Conservation (phyloP, 2,113 vertebrate species). For the Solenodon paradoxus region DNA sequence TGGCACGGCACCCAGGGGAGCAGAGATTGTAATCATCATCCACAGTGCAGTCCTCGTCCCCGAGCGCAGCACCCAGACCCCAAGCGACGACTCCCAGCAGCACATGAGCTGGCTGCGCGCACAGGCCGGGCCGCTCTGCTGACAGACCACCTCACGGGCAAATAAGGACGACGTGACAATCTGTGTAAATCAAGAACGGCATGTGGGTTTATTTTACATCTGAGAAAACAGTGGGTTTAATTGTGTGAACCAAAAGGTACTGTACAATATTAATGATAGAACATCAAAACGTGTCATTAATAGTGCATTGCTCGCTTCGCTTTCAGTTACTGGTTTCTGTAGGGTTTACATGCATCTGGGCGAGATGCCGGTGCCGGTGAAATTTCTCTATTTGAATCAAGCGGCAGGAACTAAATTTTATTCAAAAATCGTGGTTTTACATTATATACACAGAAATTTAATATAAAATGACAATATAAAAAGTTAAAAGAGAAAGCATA, state of each 20-base stretch:
- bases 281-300: conserved; percentile 94
- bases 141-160: conserved; percentile 78
- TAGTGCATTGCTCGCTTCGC: conserved; percentile 91
- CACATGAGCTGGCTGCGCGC: conserved; percentile 57
- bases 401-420: conserved; percentile 94
- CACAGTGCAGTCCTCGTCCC: not conserved
- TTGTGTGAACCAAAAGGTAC: conserved; percentile 92
- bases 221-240: conserved; percentile 96
- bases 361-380: conserved; percentile 91
- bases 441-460: conserved; percentile 97
- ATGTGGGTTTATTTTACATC: conserved; percentile 99
- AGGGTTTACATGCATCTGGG: conserved; percentile 92
- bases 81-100: conserved; percentile 38
- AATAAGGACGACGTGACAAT: conserved; percentile 87
- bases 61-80: conserved; percentile 65
- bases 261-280: conserved; percentile 95
- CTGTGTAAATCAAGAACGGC: conserved; percentile 94
- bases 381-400: conserved; percentile 94
- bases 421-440: conserved; percentile 94
- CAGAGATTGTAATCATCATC: conserved; percentile 41
- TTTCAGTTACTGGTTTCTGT: conserved; percentile 86
- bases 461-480: conserved; percentile 99
- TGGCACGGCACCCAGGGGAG: not conserved
- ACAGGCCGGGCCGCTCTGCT: conserved; percentile 70
- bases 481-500: conserved; percentile 98